phyloP scores from a whole-genome alignment of 2,113 vertebrate genomes.

The Corythornis madagascariensis region DNA sequence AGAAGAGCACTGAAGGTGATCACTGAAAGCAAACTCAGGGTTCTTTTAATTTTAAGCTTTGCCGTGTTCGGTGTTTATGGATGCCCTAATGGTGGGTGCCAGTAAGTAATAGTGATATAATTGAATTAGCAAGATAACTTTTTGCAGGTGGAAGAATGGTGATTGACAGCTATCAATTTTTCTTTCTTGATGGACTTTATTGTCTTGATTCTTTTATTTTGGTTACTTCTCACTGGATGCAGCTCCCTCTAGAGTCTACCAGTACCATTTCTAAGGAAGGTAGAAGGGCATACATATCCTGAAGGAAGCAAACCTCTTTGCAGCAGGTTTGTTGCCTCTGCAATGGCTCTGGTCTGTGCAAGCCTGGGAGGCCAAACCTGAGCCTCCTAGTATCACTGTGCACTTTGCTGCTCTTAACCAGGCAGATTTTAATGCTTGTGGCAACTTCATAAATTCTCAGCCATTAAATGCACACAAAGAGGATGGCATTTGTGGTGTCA shows the following conservation, averaged over 20 bases:
- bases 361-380: neutral
- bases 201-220: neutral
- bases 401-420: neutral
- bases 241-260: neutral
- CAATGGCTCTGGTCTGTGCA: neutral
- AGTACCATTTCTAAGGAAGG: neutral
- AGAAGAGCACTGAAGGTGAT: neutral
- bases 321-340: neutral
- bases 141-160: neutral
- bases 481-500: neutral
- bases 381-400: neutral
- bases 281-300: neutral
- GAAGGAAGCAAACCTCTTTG: neutral
- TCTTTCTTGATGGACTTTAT: neutral
- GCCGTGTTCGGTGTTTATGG: neutral
- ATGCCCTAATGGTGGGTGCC: neutral
- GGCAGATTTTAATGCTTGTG: neutral
- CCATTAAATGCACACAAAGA: neutral
- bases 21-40: neutral
- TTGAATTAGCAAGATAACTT: neutral
- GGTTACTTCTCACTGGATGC: neutral
- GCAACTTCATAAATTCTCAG: neutral
- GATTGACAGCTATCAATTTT: neutral
- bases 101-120: neutral
- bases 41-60: neutral